Percentiles rank a stretch among this genome's conserved stretches.
phyloP scores from a whole-genome alignment of 2,113 vertebrate species.

The Tylochromis polylepis region DNA sequence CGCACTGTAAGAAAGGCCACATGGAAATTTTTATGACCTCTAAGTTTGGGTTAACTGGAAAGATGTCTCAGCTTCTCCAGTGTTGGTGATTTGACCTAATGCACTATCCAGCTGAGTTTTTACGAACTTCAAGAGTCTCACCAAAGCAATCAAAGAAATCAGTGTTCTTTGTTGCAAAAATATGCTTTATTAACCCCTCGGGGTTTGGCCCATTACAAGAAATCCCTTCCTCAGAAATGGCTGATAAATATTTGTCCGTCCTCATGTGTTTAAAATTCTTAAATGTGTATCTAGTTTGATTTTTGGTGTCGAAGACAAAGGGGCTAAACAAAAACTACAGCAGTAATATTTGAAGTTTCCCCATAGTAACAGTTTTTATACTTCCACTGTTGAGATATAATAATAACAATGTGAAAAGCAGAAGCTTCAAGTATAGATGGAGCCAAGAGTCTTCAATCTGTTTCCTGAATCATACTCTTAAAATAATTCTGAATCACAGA shows the following conservation, averaged over 20 bases:
- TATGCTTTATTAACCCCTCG: not conserved
- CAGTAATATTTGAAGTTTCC: not conserved
- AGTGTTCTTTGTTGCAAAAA: not conserved
- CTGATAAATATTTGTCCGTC: not conserved
- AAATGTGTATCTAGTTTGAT: not conserved
- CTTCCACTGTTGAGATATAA: not conserved
- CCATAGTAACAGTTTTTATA: not conserved
- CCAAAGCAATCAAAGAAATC: not conserved
- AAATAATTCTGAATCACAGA: conserved; percentile 8
- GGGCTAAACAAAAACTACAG: not conserved
- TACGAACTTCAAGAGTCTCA: not conserved
- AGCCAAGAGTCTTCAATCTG: not conserved
- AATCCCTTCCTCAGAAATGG: not conserved
- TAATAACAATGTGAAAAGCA: conserved; percentile 7
- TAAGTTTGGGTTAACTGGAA: not conserved
- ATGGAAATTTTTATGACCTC: not conserved
- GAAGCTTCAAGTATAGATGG: conserved; percentile 43
- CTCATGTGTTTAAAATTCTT: not conserved
- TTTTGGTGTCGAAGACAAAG: not conserved
- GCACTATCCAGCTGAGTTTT: not conserved
- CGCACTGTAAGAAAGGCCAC: not conserved
- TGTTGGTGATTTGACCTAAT: not conserved
- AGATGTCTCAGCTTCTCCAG: not conserved
- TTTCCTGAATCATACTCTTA: conserved; percentile 5
- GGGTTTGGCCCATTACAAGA: not conserved